Evolutionary conservation across 2,888 invertebrate genomes (phyloP).

Genomic region (Nipponacmea schrenckii): DNA sequence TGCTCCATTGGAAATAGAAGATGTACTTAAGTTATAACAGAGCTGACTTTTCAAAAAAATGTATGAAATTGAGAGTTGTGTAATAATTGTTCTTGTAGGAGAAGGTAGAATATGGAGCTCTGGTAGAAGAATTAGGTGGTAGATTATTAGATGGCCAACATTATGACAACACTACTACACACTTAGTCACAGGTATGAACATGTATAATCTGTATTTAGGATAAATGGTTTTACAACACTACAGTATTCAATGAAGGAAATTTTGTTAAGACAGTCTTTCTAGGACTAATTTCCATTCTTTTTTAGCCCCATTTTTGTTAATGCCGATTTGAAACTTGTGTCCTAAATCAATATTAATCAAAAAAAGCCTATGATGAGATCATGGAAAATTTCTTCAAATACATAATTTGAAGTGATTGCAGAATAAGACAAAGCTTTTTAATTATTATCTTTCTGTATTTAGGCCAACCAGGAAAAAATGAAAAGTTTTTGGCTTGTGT

Average conservation of each 20-base stretch:
- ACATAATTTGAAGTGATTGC: too few species aligned
- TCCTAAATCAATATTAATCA: background rate
- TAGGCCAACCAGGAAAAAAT: constrained; percentile 74
- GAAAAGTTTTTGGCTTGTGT: constrained; percentile 89
- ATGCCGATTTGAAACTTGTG: background rate
- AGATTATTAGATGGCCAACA: constrained; percentile 72
- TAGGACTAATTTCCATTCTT: too few species aligned
- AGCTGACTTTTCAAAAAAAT: background rate
- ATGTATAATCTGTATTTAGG: too few species aligned
- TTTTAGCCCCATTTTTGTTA: too few species aligned
- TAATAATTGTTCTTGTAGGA: constrained; percentile 47
- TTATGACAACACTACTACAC: constrained; percentile 78
- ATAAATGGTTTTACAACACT: too few species aligned
- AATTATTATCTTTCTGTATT: too few species aligned
- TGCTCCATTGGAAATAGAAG: background rate
- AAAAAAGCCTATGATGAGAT: too few species aligned
- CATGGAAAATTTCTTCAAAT: background rate
- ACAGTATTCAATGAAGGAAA: too few species aligned
- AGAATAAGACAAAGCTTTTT: too few species aligned
- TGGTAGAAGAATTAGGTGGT: constrained; percentile 76
- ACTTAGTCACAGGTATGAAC: constrained; percentile 77
- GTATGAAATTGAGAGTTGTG: background rate
- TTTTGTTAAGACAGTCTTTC: too few species aligned
- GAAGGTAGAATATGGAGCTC: constrained; percentile 70
- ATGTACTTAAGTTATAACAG: background rate